phyloP scores from a whole-genome alignment of 2,888 invertebrate genomes.

The Cryptosula pallasiana region DNA sequence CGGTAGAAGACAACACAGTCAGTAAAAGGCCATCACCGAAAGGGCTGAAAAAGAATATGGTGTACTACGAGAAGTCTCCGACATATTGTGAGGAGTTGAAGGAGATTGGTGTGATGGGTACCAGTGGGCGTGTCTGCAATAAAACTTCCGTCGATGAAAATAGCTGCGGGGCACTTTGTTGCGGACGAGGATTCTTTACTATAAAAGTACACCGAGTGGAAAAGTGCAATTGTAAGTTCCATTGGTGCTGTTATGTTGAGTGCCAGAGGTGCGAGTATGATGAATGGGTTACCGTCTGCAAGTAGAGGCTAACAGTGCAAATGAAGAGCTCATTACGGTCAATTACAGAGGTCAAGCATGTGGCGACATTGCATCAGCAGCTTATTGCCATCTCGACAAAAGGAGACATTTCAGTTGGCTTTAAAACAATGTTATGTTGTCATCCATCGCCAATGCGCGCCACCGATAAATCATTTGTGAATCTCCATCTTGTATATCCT shows the following conservation, averaged over 20 bases:
- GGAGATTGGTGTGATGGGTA: slow-evolving; percentile 42
- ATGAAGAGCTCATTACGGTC: no score
- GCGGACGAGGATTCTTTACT: slow-evolving; percentile 52
- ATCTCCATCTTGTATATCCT: no score
- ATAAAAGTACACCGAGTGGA: slow-evolving; percentile 58
- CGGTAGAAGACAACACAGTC: slow-evolving; percentile 5
- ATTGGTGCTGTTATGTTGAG: slow-evolving; percentile 52
- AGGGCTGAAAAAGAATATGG: slow-evolving; percentile 76
- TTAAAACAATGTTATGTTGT: no score
- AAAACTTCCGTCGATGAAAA: slow-evolving; percentile 39
- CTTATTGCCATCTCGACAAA: no score
- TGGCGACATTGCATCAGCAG: no score
- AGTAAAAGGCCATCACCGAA: slow-evolving; percentile 12
- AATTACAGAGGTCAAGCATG: no score
- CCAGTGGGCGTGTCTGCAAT: slow-evolving; percentile 48
- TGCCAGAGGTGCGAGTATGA: slow-evolving; percentile 58
- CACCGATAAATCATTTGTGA: no score
- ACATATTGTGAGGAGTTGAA: slow-evolving; percentile 72
- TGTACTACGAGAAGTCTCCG: slow-evolving; percentile 89
- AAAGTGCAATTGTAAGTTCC: slow-evolving; percentile 49
- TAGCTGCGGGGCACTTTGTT: slow-evolving; percentile 44
- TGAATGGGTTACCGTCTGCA: slow-evolving; percentile 79
- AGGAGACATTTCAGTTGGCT: no score
- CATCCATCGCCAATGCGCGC: no score
- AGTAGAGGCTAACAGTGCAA: no score